Evolutionary conservation across 2,888 invertebrate genomes (phyloP).

Genomic region (Synergus japonicus): DNA sequence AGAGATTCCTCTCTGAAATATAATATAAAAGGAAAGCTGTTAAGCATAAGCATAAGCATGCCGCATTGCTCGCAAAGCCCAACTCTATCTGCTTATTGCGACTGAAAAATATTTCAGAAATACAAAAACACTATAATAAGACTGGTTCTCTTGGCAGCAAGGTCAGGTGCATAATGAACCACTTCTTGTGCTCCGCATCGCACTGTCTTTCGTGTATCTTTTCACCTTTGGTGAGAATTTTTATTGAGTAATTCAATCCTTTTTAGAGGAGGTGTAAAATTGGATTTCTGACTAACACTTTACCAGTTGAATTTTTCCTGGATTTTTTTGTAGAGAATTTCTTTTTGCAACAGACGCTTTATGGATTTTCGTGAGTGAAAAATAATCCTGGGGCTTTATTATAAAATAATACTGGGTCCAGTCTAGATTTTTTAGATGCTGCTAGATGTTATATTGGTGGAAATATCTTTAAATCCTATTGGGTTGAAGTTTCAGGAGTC

Average conservation of each 20-base stretch:
- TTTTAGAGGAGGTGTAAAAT: not conserved
- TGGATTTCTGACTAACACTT: not conserved
- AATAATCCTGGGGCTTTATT: no score
- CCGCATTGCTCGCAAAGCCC: constrained; percentile 7
- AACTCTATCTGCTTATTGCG: constrained; percentile 31
- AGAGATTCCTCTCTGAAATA: constrained; percentile 38
- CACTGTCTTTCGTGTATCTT: not conserved
- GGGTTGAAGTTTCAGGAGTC: no score
- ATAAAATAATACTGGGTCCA: no score
- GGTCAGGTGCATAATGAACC: constrained; percentile 24
- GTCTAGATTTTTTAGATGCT: no score
- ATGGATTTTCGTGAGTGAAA: not conserved
- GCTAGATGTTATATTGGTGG: no score
- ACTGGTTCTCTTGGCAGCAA: constrained; percentile 37
- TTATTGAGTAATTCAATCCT: not conserved
- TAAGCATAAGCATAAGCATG: constrained; percentile 13
- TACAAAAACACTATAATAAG: constrained; percentile 44
- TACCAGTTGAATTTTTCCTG: not conserved
- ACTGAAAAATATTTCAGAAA: constrained; percentile 38
- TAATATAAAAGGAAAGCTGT: constrained; percentile 39
- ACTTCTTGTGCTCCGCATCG: constrained; percentile 8
- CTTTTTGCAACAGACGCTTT: not conserved
- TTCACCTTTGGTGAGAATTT: not conserved
- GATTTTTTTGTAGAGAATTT: not conserved
- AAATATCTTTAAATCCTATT: no score